Percentiles rank a stretch among this genome's conserved stretches.
Conservation (phyloP, 2,797 vertebrate genomes). For the Phataginus tetradactyla region DNA sequence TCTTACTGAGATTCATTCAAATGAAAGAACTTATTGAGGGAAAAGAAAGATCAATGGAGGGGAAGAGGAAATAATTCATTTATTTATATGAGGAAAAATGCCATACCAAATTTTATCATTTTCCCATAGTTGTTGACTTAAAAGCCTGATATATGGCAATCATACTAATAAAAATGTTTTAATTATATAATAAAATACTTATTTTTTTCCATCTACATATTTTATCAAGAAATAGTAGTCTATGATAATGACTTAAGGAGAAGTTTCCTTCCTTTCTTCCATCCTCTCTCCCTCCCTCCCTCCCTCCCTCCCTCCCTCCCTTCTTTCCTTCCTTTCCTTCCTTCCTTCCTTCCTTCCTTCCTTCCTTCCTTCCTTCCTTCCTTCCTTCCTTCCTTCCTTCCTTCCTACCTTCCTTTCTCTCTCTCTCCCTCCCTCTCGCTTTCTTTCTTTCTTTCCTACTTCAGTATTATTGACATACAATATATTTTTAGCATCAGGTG, state of each 20-base stretch:
- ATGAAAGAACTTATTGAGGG: neutral
- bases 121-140: neutral
- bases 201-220: neutral
- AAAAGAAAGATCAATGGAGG: neutral
- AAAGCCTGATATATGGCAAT: neutral
- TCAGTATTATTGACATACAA: neutral
- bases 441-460: neutral
- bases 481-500: neutral
- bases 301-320: neutral
- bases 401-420: too few relatives aligned
- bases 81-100: neutral
- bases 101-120: neutral
- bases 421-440: too few relatives aligned
- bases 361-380: neutral
- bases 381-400: too few relatives aligned
- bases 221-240: neutral
- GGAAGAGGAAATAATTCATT: neutral
- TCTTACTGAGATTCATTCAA: neutral
- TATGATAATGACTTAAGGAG: neutral
- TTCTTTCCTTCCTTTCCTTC: neutral
- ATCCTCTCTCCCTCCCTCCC: too few relatives aligned
- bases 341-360: neutral
- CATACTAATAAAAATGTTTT: neutral
- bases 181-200: neutral
- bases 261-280: neutral